A percentile compares a stretch with the other conserved stretches of the same genome.
Evolutionary conservation across 92 coral and sea anemone genomes (phyloP).

Genomic region (Phenganax stokvisi): DNA sequence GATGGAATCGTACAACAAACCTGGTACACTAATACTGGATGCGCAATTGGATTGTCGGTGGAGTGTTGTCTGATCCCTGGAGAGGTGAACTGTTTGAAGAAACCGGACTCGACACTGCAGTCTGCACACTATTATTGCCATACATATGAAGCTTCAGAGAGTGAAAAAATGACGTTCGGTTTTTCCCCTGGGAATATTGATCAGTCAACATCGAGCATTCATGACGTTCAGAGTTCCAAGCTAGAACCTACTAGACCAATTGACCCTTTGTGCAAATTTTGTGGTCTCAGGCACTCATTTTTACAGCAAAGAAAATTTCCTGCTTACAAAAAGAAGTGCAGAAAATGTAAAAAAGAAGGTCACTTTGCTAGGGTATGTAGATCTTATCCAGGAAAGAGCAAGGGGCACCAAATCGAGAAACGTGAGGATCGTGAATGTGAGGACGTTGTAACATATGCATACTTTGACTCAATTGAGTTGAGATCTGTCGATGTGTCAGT

Average conservation of each 20-base stretch:
- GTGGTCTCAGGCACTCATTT: slow-evolving; percentile 61
- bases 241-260: background rate
- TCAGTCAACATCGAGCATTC: no score
- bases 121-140: slow-evolving; percentile 54
- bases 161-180: slow-evolving; percentile 40
- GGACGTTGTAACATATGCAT: slow-evolving; percentile 30
- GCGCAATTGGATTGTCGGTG: slow-evolving; percentile 59
- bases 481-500: slow-evolving; percentile 23
- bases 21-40: slow-evolving; percentile 44
- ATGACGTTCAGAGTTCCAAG: background rate
- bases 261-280: slow-evolving; percentile 46
- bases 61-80: slow-evolving; percentile 47
- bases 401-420: slow-evolving; percentile 30
- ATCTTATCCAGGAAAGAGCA: slow-evolving; percentile 3
- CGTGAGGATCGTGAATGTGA: background rate
- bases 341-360: slow-evolving; percentile 42
- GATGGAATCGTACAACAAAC: background rate
- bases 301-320: slow-evolving; percentile 48
- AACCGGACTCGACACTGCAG: slow-evolving; percentile 57
- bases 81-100: slow-evolving; percentile 56
- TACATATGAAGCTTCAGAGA: slow-evolving; percentile 47
- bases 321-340: slow-evolving; percentile 45
- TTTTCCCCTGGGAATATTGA: slow-evolving; percentile 13
- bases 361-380: slow-evolving; percentile 51
- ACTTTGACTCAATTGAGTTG: slow-evolving; percentile 55